These are phyloP conservation scores for Pantherophis vulpinus DNA, from an alignment of 2,797 vertebrate species.

Conservation along the genomic window DNA sequence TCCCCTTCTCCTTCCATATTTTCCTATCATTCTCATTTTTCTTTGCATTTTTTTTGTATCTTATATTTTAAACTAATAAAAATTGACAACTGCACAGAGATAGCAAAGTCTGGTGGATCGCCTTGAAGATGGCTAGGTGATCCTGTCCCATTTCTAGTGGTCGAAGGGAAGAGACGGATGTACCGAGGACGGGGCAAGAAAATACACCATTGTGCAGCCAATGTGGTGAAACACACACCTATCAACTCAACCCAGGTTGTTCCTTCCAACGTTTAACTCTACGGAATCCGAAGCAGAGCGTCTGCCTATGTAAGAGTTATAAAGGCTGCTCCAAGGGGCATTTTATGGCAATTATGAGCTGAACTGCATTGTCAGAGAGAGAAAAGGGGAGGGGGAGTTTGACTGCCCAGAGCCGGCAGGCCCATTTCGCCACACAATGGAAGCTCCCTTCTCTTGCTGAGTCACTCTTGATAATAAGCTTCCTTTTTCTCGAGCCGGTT, in stretches of 20 bases:
- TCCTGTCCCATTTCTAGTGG: constrained; percentile 35
- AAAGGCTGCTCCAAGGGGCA: constrained; percentile 40
- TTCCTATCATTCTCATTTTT: neutral
- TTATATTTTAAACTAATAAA: neutral
- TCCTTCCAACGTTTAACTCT: constrained; percentile 30
- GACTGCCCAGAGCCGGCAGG: constrained; percentile 42
- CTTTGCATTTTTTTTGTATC: neutral
- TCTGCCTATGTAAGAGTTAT: constrained; percentile 50
- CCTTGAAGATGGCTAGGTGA: neutral
- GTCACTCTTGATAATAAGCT: constrained; percentile 53
- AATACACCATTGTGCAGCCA: constrained; percentile 40
- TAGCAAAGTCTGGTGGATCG: neutral
- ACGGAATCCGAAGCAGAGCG: constrained; percentile 42
- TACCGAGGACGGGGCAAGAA: constrained; percentile 3
- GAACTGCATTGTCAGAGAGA: constrained; percentile 21
- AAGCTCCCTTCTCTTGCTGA: constrained; percentile 59
- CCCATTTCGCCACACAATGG: constrained; percentile 37
- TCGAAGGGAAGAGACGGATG: constrained; percentile 3
- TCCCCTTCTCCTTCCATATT: neutral
- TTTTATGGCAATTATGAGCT: constrained; percentile 52
- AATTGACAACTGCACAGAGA: neutral
- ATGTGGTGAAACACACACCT: neutral
- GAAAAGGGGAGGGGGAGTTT: constrained; percentile 27
- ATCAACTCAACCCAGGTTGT: neutral
- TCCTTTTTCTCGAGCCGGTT: constrained; percentile 2